Evolutionary conservation across 1,140 invertebrate genomes (phyloP).

Genomic region (Drosophila asahinai): DNA sequence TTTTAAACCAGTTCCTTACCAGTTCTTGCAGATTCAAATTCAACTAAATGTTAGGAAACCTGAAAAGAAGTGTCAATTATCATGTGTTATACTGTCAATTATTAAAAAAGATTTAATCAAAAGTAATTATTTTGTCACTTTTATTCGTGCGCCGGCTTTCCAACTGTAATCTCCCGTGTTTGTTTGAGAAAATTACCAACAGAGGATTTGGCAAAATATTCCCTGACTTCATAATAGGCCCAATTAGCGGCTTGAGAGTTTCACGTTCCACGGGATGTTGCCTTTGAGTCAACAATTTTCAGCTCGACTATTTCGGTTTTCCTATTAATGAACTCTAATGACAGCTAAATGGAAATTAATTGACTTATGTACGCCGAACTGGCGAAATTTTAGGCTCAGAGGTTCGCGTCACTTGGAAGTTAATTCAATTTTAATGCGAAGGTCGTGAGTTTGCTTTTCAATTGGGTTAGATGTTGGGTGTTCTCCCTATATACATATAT

Average conservation of each 20-base stretch:
- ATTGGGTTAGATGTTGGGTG: conserved; percentile 16
- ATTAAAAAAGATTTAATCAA: conserved; percentile 5
- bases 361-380: conserved; percentile 37
- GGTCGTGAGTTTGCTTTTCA: conserved; percentile 45
- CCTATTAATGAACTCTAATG: conserved; percentile 60
- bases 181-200: background rate
- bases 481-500: conserved; percentile 14
- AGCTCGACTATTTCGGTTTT: conserved; percentile 41
- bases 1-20: conserved; percentile 7
- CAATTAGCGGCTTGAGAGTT: conserved; percentile 46
- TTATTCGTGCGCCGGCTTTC: conserved; percentile 9
- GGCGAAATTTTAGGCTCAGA: conserved; percentile 19
- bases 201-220: conserved; percentile 8
- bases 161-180: background rate
- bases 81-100: background rate
- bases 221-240: conserved; percentile 19
- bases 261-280: conserved; percentile 18
- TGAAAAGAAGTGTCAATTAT: conserved; percentile 10
- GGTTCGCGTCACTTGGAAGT: conserved; percentile 31
- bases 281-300: conserved; percentile 29
- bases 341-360: conserved; percentile 68
- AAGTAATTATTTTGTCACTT: conserved; percentile 13
- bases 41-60: background rate
- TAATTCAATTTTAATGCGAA: conserved; percentile 50
- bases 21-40: background rate